A percentile compares a stretch with the other conserved stretches of the same genome.
Conservation (phyloP, 1,140 invertebrate genomes). For the Hycleus phaleratus region DNA sequence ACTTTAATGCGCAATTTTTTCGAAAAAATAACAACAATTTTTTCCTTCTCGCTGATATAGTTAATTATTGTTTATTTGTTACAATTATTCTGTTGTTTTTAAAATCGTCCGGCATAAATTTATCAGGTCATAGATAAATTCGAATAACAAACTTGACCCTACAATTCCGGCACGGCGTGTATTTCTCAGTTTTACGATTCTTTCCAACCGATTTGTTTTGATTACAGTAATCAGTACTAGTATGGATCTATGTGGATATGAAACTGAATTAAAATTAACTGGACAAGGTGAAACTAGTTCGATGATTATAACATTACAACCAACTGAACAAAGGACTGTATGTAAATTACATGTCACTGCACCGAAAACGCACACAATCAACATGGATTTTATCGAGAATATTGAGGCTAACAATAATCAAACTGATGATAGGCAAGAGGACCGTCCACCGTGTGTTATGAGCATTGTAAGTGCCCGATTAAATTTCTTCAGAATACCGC, state of each 20-base stretch:
- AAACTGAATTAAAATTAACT: slow-evolving; percentile 7
- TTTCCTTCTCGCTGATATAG: too few species aligned
- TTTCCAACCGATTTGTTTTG: slow-evolving; percentile 1
- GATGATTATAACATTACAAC: slow-evolving; percentile 13
- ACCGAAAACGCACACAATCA: slow-evolving; percentile 24
- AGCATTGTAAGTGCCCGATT: slow-evolving; percentile 24
- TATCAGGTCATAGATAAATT: too few species aligned
- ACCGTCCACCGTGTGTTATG: slow-evolving; percentile 21
- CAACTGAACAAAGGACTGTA: slow-evolving; percentile 5
- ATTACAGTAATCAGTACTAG: slow-evolving; percentile 6
- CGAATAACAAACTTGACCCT: too few species aligned
- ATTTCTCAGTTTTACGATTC: too few species aligned
- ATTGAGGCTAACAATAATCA: slow-evolving; percentile 1
- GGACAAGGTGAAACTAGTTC: slow-evolving; percentile 5
- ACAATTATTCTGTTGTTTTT: too few species aligned
- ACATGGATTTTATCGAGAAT: slow-evolving; percentile 26
- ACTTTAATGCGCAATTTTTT: too few species aligned
- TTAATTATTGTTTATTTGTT: too few species aligned
- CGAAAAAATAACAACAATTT: too few species aligned
- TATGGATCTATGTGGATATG: slow-evolving; percentile 5
- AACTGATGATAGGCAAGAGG: too few species aligned
- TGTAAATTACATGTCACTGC: slow-evolving; percentile 24
- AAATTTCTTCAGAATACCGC: too few species aligned
- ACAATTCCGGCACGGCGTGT: too few species aligned
- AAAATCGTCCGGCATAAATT: too few species aligned